Evolutionary conservation across 2,113 vertebrate species (phyloP), one percentile per base, ranked within the genome.

Genomic region (Scolopax mira): DNA sequence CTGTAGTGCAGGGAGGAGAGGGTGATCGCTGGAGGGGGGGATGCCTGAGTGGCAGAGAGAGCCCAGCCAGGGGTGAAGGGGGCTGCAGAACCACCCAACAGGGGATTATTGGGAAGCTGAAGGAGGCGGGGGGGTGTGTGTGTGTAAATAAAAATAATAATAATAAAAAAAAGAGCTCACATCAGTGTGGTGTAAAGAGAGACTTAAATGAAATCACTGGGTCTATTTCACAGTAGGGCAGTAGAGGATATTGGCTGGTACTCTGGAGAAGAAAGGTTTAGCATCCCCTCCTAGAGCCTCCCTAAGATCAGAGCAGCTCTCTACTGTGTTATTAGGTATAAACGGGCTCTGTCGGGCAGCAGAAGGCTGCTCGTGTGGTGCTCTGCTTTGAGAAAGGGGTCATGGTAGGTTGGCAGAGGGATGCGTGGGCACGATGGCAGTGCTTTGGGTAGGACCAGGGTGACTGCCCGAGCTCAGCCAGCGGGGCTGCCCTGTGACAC

Each of bases 181-280:
- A 90, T 57, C 60, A 41, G 18, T 84, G 77, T 86, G 73, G 62
- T 81, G 57, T 92, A 92, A 90, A 87, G 58, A 72, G 37, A 78
- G 57, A 95, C 86, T 90, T 93, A 92, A 83, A 69, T 74, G 49
- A 90, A 93, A 54, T 89, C 83, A 73, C 65, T 66, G 77, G 52
- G 79, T 95, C 66, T 87, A 21, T 79, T 93, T 92, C 85, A 58
- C 44, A 72, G 70, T 49, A 77, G 25, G 52, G 13, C 37, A 49
- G 51, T 77, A 88, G 72, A 93, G 30, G 57, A 79, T 66, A 70
- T 49, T 84, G 93, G 51, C 42, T 78, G 67, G 57, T 85, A n/a
- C 44, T 60, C 16, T 0, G 2, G 73, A 91, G 82, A 79, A 94
- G 49, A 87, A 61, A 86, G 70, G 92, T 94, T 90, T 65, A 79